Evolutionary conservation across 2,797 vertebrate genomes (phyloP), one percentile per base, ranked within the genome.

Genomic region (Eulemur albifrons): DNA sequence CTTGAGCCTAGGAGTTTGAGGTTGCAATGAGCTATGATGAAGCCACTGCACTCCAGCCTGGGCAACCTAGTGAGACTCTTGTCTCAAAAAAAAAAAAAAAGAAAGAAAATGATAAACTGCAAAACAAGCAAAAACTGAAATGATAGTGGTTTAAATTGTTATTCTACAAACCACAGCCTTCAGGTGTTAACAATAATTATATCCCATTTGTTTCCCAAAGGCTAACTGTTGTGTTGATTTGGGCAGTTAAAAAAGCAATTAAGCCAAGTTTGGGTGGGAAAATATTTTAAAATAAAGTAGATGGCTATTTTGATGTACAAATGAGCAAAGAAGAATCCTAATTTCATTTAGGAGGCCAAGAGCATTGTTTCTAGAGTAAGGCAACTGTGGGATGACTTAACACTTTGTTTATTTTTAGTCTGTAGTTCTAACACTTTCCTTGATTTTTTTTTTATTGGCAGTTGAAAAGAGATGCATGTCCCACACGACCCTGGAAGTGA

Each of bases 401-500:
- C 43, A 50, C 21, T 86, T 70, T 77, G 30, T 82, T 79, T 87
- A n/a, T 40, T 95, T 93, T 75, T 80, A 40, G 25, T 70, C 52
- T 90, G 15, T 86, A 94, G 79, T 91, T 95, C 67, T 97, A 97
- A 95, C 40, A 40, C 52, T 94, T 95, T 73, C 23, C 48, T 93
- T 96, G 48, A 57, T 69, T 95, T 88, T 92, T 81, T 57, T 52
- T 69, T 77, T 83, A 96, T 92, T 96, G 80, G 32, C 92, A 96
- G 65, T 95, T 93, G 65, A 93, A 65, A 96, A 97, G 59, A 87
- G 43, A 65, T 93, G 50, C 14, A n/a, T 90, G 50, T 94, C 50
- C 94, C 88, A 30, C 43, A 96, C 50, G 2, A 85, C 27, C 89
- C 59, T 96, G 94, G 80, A 88, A 92, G 32, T 95, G 80, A 97